These are phyloP conservation scores for Cerastis leucographa DNA, from an alignment of 2,888 invertebrate genomes.

Conservation along the genomic window DNA sequence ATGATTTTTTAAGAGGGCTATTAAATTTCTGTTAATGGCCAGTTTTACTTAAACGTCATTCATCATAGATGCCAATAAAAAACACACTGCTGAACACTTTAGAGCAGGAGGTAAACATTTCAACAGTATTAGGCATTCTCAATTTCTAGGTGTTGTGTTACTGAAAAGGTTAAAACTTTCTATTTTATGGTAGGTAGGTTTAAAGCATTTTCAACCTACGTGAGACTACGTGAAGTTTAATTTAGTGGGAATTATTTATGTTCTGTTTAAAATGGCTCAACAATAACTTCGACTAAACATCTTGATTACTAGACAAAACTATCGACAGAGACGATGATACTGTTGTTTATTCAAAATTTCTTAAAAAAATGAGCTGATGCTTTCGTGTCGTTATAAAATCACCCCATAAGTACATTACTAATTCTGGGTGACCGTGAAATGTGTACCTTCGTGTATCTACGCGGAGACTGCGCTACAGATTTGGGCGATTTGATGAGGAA, in stretches of 20 bases:
- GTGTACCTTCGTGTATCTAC: constrained; percentile 42
- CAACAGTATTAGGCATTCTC: not conserved
- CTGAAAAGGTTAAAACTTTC: not conserved
- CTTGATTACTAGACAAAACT: not conserved
- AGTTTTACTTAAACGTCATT: not conserved
- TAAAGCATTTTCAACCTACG: not conserved
- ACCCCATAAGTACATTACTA: constrained; percentile 34
- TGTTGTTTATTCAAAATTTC: not conserved
- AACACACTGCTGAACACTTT: not conserved
- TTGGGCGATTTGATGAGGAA: constrained; percentile 52
- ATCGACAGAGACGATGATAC: not conserved
- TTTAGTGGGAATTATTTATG: not conserved
- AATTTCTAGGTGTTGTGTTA: not conserved
- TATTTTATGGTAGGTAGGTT: not conserved
- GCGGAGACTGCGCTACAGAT: constrained; percentile 45
- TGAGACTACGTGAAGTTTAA: not conserved
- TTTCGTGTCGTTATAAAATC: not conserved
- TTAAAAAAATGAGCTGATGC: accelerated
- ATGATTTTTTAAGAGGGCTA: not conserved
- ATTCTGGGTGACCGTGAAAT: constrained; percentile 57
- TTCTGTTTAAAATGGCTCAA: not conserved
- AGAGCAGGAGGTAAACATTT: not conserved
- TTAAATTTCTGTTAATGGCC: not conserved
- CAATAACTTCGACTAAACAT: not conserved
- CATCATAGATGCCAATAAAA: not conserved